Evolutionary conservation across 2,797 vertebrate species (phyloP), one percentile per base, ranked within the genome.

Genomic region (Myotis daubentonii): DNA sequence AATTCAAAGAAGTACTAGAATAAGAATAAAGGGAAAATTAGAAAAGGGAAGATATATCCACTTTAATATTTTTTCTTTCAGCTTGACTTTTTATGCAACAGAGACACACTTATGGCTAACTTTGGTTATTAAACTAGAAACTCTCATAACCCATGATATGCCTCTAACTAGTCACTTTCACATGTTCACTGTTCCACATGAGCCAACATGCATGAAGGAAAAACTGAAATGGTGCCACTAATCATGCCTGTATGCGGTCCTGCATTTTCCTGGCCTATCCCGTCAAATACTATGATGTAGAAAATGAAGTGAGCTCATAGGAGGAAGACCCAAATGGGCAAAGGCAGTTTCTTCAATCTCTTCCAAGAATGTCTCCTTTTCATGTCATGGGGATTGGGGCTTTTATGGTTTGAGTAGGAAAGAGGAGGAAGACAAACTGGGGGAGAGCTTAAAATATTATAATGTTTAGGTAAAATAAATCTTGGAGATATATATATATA

Each of bases 21-120:
- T 79, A 49, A 87, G n/a, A 89, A 62, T 80, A 91, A 86, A 16
- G 28, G 25, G 11, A 94, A 94, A 93, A 72, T 38, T 30, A 62
- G 20, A 82, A 89, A 92, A 33, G 2, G 9, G 1, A 57, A 72
- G 11, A 38, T 53, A 28, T 16, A 80, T 0, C 17, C 16, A 74
- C 15, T 38, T 66, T 4, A 33, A 33, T 60, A 68, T 38, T 38
- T 20, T 11, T 75, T 36, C 57, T 75, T 75, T 62, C 15, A 38
- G 16, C 8, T 23, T 80, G 36, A 25, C 13, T 76, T 89, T 91
- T 10, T 4, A 47, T 12, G 16, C 12, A 62, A 17, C 0, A 23
- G 12, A 94, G 36, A 41, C 55, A 89, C 25, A 47, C 8, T 20
- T 53, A 17, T 16, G 47, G 11, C 70, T 66, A 51, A 82, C 17